These are phyloP conservation scores for Melinaea menophilus DNA, from an alignment of 2,888 invertebrate genomes.

Conservation along the genomic window DNA sequence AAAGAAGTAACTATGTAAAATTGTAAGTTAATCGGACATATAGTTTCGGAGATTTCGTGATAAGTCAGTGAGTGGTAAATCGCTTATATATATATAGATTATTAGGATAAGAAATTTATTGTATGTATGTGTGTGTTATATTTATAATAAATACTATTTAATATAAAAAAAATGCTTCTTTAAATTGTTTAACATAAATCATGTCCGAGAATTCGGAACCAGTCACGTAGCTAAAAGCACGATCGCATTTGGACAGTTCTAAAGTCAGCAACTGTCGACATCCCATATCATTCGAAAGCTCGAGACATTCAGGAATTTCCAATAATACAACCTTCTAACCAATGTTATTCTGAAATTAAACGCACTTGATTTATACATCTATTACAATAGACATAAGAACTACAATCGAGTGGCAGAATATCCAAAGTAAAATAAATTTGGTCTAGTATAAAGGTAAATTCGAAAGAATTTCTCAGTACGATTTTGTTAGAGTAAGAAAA, in stretches of 20 bases:
- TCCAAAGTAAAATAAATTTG: constrained; percentile 37
- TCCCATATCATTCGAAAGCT: constrained; percentile 62
- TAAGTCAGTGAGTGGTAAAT: too few relatives aligned
- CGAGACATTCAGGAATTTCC: constrained; percentile 70
- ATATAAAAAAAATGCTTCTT: too few relatives aligned
- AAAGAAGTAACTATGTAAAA: too few relatives aligned
- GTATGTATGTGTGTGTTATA: too few relatives aligned
- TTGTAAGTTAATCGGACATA: too few relatives aligned
- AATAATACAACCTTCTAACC: constrained; percentile 55
- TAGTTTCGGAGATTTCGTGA: too few relatives aligned
- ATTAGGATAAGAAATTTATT: too few relatives aligned
- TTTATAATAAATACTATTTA: too few relatives aligned
- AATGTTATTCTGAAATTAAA: constrained; percentile 16
- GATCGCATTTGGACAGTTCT: constrained; percentile 51
- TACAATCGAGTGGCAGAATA: constrained; percentile 29
- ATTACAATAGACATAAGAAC: constrained; percentile 31
- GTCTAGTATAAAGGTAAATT: constrained; percentile 65
- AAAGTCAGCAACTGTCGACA: constrained; percentile 68
- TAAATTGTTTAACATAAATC: background rate
- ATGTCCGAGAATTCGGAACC: background rate
- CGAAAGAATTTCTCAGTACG: constrained; percentile 54
- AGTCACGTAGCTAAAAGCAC: constrained; percentile 45
- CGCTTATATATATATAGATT: too few relatives aligned
- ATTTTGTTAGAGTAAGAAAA: constrained; percentile 44
- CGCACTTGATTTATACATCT: constrained; percentile 26